A percentile compares a stretch with the other conserved stretches of the same genome.
Conservation (phyloP, 2,888 invertebrate species). For the Onthophagus sagittarius region DNA sequence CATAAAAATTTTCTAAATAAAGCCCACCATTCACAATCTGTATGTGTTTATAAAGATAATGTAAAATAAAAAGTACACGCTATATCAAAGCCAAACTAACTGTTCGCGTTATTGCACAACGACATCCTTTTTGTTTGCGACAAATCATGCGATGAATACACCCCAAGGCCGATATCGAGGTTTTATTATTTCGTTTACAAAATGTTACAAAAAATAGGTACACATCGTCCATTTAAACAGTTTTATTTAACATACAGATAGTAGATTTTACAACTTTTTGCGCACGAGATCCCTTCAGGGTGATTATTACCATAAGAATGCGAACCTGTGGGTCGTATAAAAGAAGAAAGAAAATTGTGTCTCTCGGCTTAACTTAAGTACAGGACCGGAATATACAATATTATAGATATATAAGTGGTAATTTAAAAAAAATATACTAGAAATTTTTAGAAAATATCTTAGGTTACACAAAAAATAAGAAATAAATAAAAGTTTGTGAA, state of each 20-base stretch:
- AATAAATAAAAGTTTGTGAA: no score
- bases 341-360: conserved; percentile 6
- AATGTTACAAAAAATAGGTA: no score
- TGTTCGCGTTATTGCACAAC: background rate
- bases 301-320: conserved; percentile 10
- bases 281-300: background rate
- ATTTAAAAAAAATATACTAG: no score
- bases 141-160: background rate
- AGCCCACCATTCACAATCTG: background rate
- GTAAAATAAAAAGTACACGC: background rate
- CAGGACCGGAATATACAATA: background rate
- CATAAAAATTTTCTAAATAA: background rate
- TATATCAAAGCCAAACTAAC: background rate
- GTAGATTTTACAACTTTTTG: background rate
- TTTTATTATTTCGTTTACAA: no score
- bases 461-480: no score
- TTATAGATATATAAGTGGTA: background rate
- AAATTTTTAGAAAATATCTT: no score
- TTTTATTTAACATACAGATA: no score
- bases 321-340: conserved; percentile 1
- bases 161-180: background rate
- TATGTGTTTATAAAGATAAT: background rate
- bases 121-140: background rate
- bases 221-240: no score
- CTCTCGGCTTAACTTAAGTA: background rate